Percentiles rank a stretch among this genome's conserved stretches.
These are phyloP conservation scores for Pseudoips prasinana DNA, from an alignment of 2,888 invertebrate species.

Conservation along the genomic window DNA sequence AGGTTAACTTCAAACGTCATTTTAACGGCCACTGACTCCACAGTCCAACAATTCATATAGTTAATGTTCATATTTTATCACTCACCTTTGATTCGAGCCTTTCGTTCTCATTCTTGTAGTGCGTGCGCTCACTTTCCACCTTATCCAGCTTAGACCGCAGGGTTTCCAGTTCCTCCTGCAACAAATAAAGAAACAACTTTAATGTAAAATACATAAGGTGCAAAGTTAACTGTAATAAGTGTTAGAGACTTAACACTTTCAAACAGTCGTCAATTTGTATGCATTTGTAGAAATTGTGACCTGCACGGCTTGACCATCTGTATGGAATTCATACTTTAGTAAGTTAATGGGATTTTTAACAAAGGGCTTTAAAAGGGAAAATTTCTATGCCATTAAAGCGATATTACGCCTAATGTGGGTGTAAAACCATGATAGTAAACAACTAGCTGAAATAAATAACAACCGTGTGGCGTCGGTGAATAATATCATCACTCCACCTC, in stretches of 20 bases:
- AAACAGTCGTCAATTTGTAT: constrained; percentile 21
- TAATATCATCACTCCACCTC: too few species aligned
- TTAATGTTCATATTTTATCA: constrained; percentile 7
- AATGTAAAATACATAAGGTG: constrained; percentile 1
- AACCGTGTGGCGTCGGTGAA: too few species aligned
- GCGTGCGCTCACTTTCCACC: constrained; percentile 91
- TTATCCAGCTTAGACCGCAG: constrained; percentile 92
- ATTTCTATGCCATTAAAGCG: too few species aligned
- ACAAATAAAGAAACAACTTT: constrained; percentile 45
- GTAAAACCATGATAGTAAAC: too few species aligned
- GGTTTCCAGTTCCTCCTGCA: constrained; percentile 92
- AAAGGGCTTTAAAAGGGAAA: too few species aligned
- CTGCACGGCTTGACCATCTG: constrained; percentile 1
- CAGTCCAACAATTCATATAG: too few species aligned
- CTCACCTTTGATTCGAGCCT: constrained; percentile 95
- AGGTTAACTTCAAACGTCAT: too few species aligned
- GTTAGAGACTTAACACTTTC: constrained; percentile 23
- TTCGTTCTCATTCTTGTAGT: constrained; percentile 93
- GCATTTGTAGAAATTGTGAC: constrained; percentile 29
- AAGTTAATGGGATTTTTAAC: too few species aligned
- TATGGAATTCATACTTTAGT: too few species aligned
- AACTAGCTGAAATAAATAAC: too few species aligned
- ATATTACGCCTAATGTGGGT: too few species aligned
- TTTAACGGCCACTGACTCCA: too few species aligned
- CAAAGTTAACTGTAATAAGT: background rate